phyloP scores from a whole-genome alignment of 2,113 vertebrate genomes.

The Lasiurus cinereus region DNA sequence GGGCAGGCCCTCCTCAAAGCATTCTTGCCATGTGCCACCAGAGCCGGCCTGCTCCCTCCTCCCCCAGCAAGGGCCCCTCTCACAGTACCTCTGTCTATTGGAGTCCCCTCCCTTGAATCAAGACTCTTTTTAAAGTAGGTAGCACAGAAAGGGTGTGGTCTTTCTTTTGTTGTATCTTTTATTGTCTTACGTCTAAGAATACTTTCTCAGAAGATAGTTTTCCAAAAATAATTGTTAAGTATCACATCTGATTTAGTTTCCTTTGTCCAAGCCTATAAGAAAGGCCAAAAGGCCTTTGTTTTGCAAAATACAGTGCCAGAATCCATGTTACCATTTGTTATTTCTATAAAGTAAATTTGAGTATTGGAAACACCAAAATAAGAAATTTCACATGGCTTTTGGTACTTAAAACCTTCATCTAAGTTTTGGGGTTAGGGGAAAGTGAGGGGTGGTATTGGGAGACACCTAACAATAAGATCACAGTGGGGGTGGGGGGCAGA shows the following conservation, averaged over 20 bases:
- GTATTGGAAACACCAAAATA: not conserved
- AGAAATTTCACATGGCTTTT: not conserved
- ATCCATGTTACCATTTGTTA: not conserved
- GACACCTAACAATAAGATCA: not conserved
- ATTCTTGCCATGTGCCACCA: not conserved
- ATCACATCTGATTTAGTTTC: not conserved
- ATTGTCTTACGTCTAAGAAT: constrained; percentile 6
- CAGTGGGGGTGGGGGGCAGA: not conserved
- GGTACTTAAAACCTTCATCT: not conserved
- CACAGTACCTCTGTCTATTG: accelerated
- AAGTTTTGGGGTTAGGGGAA: not conserved
- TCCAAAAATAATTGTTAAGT: constrained; percentile 22
- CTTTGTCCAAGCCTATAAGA: not conserved
- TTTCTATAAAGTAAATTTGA: constrained; percentile 35
- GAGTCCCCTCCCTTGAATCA: not conserved
- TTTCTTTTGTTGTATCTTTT: not conserved
- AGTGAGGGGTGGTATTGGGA: accelerated
- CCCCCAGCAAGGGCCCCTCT: not conserved
- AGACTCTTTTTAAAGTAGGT: not conserved
- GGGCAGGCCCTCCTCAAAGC: not conserved
- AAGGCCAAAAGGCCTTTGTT: not conserved
- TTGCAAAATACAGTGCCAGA: not conserved
- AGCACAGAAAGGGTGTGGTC: not conserved
- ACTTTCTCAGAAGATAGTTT: constrained; percentile 34
- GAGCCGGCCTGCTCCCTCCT: not conserved